Conservation (phyloP, 2,888 invertebrate genomes). For the Zaprionus bogoriensis region DNA sequence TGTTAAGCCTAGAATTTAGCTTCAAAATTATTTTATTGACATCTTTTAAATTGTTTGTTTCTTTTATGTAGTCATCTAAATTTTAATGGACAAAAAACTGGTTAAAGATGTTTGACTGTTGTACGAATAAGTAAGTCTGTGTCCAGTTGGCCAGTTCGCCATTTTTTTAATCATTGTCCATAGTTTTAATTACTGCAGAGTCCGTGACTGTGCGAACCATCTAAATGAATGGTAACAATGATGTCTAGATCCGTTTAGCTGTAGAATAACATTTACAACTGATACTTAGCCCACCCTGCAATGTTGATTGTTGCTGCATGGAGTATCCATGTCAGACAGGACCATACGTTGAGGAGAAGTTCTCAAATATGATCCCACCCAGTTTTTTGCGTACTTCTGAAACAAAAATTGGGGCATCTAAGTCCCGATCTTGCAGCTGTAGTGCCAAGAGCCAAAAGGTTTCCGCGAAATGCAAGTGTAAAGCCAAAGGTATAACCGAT, state of each 20-base stretch:
- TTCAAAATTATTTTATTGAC: constrained; percentile 23
- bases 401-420: neutral
- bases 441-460: neutral
- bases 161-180: neutral
- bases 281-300: neutral
- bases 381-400: constrained; percentile 38
- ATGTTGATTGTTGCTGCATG: neutral
- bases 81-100: constrained; percentile 26
- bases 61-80: constrained; percentile 15
- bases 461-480: neutral
- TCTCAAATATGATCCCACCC: constrained; percentile 50
- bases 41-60: constrained; percentile 28
- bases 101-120: constrained; percentile 37
- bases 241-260: neutral
- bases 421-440: constrained; percentile 3
- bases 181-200: neutral
- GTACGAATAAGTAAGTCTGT: constrained; percentile 33
- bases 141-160: neutral
- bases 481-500: constrained; percentile 3
- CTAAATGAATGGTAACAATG: constrained; percentile 23
- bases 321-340: neutral
- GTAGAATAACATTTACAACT: neutral
- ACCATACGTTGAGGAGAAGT: constrained; percentile 42
- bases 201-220: neutral
- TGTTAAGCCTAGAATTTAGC: constrained; percentile 22